phyloP scores from a whole-genome alignment of 2,797 vertebrate species.

The Poeciliopsis gracilis region DNA sequence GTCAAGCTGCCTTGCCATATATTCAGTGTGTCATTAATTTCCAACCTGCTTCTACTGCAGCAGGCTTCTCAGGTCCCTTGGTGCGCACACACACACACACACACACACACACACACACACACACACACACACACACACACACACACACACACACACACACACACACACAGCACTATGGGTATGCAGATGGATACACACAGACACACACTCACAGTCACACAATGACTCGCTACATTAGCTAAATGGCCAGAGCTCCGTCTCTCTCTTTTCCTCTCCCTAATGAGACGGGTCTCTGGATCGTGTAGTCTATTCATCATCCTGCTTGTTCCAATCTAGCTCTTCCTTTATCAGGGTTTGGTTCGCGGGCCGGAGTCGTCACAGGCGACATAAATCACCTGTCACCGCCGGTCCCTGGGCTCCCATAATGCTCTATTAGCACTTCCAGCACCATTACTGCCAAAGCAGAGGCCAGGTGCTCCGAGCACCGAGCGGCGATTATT shows the following conservation, averaged over 20 bases:
- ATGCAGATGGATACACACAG: slow-evolving; percentile 51
- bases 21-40: slow-evolving; percentile 91
- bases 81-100: slow-evolving; percentile 47
- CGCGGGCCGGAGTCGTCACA: slow-evolving; percentile 92
- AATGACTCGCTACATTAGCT: slow-evolving; percentile 98
- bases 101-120: slow-evolving; percentile 39
- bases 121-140: slow-evolving; percentile 44
- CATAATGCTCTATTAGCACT: slow-evolving; percentile 97
- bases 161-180: slow-evolving; percentile 15
- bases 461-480: slow-evolving; percentile 55
- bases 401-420: slow-evolving; percentile 81
- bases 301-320: slow-evolving; percentile 99
- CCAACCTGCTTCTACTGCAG: slow-evolving; percentile 83
- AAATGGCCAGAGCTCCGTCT: slow-evolving; percentile 84
- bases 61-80: slow-evolving; percentile 80
- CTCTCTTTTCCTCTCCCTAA: slow-evolving; percentile 82
- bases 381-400: slow-evolving; percentile 95
- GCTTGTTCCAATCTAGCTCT: slow-evolving; percentile 96
- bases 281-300: slow-evolving; percentile 94
- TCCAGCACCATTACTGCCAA: slow-evolving; percentile 63
- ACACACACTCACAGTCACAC: slow-evolving; percentile 63
- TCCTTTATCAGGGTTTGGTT: slow-evolving; percentile 94
- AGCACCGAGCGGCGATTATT: slow-evolving; percentile 22
- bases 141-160: slow-evolving; percentile 39
- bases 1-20: slow-evolving; percentile 84